Percentiles rank a stretch among this genome's conserved stretches.
phyloP scores from a whole-genome alignment of 2,113 vertebrate species.

The Bubo blakistoni region DNA sequence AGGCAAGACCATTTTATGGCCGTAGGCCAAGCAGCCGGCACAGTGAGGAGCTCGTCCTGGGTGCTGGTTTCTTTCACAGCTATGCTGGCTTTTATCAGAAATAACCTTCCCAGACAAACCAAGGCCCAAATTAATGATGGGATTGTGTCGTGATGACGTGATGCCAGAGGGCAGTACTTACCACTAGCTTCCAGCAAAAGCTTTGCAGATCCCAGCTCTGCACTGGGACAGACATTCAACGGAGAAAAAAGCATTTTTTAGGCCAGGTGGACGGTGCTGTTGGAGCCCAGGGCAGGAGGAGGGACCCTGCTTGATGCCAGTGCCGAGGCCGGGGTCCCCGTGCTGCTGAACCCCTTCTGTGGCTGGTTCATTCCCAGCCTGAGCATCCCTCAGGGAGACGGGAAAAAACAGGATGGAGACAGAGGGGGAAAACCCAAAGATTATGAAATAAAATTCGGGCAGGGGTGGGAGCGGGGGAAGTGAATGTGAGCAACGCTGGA shows the following conservation, averaged over 20 bases:
- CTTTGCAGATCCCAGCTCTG: background rate
- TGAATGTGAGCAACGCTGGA: fast-evolving
- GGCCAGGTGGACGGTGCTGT: fast-evolving
- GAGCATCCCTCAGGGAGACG: background rate
- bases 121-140: background rate
- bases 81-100: background rate
- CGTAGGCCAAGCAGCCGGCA: fast-evolving
- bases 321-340: fast-evolving
- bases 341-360: background rate
- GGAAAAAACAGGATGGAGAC: background rate
- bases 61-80: background rate
- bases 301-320: background rate
- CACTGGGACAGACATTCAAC: fast-evolving
- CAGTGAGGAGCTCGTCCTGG: background rate
- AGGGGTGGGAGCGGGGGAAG: background rate
- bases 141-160: fast-evolving
- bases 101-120: background rate
- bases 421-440: background rate
- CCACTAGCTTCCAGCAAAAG: background rate
- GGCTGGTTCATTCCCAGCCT: background rate
- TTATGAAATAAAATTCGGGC: background rate
- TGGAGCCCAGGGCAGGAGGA: background rate
- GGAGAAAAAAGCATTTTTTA: background rate
- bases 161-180: background rate
- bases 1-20: no score